phyloP scores from a whole-genome alignment of 1,140 invertebrate genomes.

The Oryctes rhinoceros region DNA sequence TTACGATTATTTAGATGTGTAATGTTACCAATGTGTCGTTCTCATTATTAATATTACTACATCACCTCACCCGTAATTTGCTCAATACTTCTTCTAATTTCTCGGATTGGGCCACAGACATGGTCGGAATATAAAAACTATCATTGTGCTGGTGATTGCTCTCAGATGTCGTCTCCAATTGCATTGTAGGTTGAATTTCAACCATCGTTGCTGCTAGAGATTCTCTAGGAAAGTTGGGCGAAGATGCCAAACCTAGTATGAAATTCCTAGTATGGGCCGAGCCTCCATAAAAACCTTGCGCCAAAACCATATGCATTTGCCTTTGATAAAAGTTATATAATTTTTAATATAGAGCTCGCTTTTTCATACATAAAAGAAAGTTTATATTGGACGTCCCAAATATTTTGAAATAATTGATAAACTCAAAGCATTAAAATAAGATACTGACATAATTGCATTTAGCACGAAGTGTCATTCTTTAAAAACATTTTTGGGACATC shows the following conservation, averaged over 20 bases:
- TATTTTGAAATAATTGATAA: too few species aligned
- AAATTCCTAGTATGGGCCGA: conserved; percentile 62
- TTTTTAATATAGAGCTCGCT: too few species aligned
- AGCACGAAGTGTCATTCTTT: too few species aligned
- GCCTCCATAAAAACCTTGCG: conserved; percentile 62
- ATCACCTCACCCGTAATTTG: conserved; percentile 48
- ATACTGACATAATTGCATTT: too few species aligned
- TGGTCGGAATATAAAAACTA: conserved; percentile 46
- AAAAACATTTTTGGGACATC: too few species aligned
- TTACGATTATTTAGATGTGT: too few species aligned
- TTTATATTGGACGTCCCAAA: too few species aligned
- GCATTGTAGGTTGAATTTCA: conserved; percentile 61
- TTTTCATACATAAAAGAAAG: too few species aligned
- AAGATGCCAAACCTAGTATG: conserved; percentile 62
- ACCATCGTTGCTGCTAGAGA: conserved; percentile 61
- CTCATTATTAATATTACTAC: too few species aligned
- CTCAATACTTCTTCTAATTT: conserved; percentile 50
- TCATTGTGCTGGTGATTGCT: background rate
- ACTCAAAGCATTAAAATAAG: too few species aligned
- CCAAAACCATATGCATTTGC: conserved; percentile 64
- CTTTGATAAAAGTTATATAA: conserved; percentile 36
- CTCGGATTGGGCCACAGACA: conserved; percentile 49
- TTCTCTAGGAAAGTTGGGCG: conserved; percentile 61
- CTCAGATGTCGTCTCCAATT: background rate
- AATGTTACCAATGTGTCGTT: too few species aligned